Conservation (phyloP, 2,888 invertebrate species). For the Tricholauxania praeusta region DNA sequence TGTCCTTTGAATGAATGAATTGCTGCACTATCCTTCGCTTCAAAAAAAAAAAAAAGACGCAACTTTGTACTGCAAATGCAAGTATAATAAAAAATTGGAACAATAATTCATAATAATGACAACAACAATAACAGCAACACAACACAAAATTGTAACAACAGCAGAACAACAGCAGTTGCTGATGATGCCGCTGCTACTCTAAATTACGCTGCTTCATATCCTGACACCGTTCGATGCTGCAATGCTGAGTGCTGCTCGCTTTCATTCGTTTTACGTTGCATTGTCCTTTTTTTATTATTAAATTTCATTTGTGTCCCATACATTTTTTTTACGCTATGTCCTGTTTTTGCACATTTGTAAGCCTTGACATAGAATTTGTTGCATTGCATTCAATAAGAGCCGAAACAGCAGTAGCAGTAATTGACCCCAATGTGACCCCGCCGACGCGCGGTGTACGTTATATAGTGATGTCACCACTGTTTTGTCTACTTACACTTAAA, state of each 20-base stretch:
- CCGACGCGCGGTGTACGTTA: background rate
- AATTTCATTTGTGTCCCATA: background rate
- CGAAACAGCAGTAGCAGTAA: background rate
- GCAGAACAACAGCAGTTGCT: conserved; percentile 1
- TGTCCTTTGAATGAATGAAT: no score
- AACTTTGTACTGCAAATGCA: no score
- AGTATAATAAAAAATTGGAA: no score
- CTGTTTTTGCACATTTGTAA: conserved; percentile 14
- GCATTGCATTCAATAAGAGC: background rate
- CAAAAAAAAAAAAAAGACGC: no score
- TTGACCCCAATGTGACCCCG: conserved; percentile 33
- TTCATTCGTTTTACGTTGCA: background rate
- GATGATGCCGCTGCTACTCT: background rate
- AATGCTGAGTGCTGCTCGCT: background rate
- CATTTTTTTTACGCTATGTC: conserved; percentile 6
- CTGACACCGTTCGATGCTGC: background rate
- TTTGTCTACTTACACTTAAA: no score
- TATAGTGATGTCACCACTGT: background rate
- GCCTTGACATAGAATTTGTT: conserved; percentile 35
- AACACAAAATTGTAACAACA: background rate
- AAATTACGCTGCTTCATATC: conserved; percentile 18
- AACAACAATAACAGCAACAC: no score
- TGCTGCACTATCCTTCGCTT: no score
- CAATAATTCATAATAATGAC: no score
- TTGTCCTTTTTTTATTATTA: background rate